phyloP scores from a whole-genome alignment of 2,797 vertebrate species.

The Sebastes reedi region DNA sequence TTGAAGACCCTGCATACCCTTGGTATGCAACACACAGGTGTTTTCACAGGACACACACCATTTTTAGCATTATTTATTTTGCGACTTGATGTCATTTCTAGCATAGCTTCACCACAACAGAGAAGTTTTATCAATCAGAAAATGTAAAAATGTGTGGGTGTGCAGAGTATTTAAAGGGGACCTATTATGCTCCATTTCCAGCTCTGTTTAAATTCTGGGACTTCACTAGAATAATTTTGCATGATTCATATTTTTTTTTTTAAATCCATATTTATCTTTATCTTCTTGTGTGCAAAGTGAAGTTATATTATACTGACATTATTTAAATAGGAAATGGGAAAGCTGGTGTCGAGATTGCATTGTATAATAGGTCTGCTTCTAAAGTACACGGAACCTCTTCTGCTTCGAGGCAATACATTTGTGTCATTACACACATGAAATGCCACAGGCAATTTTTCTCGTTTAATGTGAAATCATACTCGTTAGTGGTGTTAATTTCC shows the following conservation, averaged over 20 bases:
- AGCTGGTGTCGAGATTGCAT: background rate
- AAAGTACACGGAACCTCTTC: background rate
- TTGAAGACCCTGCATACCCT: too few relatives aligned
- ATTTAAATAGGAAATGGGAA: background rate
- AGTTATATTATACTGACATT: background rate
- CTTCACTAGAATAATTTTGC: too few relatives aligned
- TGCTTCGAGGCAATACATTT: background rate
- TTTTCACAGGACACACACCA: background rate
- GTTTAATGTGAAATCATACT: background rate
- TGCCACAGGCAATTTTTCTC: background rate
- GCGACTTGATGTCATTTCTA: background rate
- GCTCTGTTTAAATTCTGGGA: too few relatives aligned
- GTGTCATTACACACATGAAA: background rate
- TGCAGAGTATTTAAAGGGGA: background rate
- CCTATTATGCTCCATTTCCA: too few relatives aligned
- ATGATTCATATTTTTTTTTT: too few relatives aligned
- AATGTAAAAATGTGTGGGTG: background rate
- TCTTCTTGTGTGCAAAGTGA: too few relatives aligned
- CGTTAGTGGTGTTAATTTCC: background rate
- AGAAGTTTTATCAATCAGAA: background rate
- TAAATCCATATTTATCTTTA: too few relatives aligned
- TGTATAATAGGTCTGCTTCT: background rate
- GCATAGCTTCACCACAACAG: background rate
- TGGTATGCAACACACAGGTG: background rate
- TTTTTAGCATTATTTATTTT: too few relatives aligned